phyloP scores from a whole-genome alignment of 2,797 vertebrate genomes.

The Helostoma temminkii region DNA sequence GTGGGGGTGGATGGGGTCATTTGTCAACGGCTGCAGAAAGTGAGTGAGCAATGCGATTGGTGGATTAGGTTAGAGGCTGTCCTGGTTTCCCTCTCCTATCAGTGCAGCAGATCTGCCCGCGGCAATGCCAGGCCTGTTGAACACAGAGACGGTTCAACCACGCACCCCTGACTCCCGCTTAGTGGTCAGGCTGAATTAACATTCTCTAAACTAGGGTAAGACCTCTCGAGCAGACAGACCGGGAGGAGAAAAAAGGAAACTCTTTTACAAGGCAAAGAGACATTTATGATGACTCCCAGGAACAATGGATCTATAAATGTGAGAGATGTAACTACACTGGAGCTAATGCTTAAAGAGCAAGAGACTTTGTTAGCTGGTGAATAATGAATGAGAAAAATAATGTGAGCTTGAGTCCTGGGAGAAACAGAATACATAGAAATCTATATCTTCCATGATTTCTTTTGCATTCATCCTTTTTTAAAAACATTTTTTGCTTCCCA shows the following conservation, averaged over 20 bases:
- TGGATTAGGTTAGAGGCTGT: slow-evolving; percentile 67
- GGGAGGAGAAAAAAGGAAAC: slow-evolving; percentile 26
- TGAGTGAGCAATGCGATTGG: slow-evolving; percentile 67
- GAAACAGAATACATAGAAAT: slow-evolving; percentile 12
- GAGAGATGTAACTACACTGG: slow-evolving; percentile 37
- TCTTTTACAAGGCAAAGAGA: slow-evolving; percentile 52
- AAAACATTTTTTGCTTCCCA: slow-evolving; percentile 5
- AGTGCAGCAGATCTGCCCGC: slow-evolving; percentile 76
- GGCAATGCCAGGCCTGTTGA: slow-evolving; percentile 69
- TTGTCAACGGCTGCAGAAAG: slow-evolving; percentile 63
- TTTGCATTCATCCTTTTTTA: slow-evolving; percentile 15
- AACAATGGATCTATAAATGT: slow-evolving; percentile 38
- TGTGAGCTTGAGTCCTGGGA: slow-evolving; percentile 13
- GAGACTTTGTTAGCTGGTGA: slow-evolving; percentile 37
- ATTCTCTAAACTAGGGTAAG: slow-evolving; percentile 71
- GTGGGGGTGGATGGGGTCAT: slow-evolving; percentile 57
- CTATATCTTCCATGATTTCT: background rate
- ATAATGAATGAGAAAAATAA: slow-evolving; percentile 57
- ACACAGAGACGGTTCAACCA: slow-evolving; percentile 76
- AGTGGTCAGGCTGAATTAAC: slow-evolving; percentile 79
- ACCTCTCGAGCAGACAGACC: slow-evolving; percentile 60
- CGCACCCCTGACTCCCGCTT: slow-evolving; percentile 71
- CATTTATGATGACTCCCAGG: slow-evolving; percentile 35
- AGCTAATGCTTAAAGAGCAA: slow-evolving; percentile 32
- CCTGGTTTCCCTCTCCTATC: slow-evolving; percentile 78